A percentile compares a stretch with the other conserved stretches of the same genome.
Evolutionary conservation across 2,113 vertebrate genomes (phyloP).

Genomic region (Emberiza fucata): DNA sequence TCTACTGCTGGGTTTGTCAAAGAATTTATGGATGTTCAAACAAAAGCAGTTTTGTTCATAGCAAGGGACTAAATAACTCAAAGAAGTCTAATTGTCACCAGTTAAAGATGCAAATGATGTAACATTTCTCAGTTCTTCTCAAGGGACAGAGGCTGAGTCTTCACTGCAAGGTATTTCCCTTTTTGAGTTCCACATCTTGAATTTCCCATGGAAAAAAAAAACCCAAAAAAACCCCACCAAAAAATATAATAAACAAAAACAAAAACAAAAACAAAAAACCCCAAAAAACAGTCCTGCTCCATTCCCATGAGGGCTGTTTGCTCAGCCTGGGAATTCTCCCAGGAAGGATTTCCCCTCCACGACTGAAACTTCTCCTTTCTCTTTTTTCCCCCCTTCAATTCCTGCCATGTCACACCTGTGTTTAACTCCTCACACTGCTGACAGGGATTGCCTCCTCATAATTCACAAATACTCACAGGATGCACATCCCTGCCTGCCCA

Average conservation of each 20-base stretch:
- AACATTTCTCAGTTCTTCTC: background rate
- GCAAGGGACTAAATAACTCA: background rate
- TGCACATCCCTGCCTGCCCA: background rate
- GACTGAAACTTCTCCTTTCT: background rate
- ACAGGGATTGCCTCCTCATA: fast-evolving
- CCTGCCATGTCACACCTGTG: background rate
- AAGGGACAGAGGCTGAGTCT: background rate
- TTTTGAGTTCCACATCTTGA: background rate
- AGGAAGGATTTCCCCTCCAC: background rate
- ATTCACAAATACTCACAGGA: fast-evolving
- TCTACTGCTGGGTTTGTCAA: background rate
- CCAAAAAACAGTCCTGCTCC: background rate
- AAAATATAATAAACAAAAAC: background rate
- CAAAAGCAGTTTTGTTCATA: fast-evolving
- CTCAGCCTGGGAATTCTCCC: background rate
- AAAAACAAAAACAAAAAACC: background rate
- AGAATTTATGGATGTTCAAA: background rate
- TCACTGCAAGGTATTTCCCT: background rate
- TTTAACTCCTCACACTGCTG: background rate
- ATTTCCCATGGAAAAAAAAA: background rate
- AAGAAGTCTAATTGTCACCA: background rate
- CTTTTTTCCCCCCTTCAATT: background rate
- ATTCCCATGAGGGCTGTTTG: background rate
- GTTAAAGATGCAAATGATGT: background rate
- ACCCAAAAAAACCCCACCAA: background rate